Evolutionary conservation across 2,888 invertebrate genomes (phyloP).

Genomic region (Drosophila pseudotakahashii): DNA sequence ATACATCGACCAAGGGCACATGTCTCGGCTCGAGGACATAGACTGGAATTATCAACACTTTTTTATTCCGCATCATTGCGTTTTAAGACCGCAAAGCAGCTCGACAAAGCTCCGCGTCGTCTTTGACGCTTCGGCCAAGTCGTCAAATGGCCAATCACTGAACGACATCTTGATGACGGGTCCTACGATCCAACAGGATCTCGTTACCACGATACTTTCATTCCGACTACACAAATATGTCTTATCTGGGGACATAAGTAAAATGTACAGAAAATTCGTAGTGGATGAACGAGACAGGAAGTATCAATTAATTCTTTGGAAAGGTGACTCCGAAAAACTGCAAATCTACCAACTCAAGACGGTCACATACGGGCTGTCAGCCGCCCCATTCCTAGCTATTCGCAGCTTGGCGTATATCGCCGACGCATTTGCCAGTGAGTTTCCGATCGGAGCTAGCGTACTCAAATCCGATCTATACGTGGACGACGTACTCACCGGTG

Average conservation of each 20-base stretch:
- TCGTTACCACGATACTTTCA: background rate
- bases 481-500: background rate
- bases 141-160: background rate
- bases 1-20: background rate
- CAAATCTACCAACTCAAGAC: background rate
- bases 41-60: too few relatives aligned
- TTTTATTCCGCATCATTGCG: background rate
- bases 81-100: background rate
- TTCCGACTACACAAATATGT: too few relatives aligned
- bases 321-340: too few relatives aligned
- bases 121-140: background rate
- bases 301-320: too few relatives aligned
- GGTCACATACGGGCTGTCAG: background rate
- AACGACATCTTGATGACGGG: slow-evolving; percentile 2
- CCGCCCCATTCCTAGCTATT: background rate
- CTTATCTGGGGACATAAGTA: too few relatives aligned
- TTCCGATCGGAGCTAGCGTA: background rate
- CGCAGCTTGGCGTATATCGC: background rate
- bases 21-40: background rate
- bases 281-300: too few relatives aligned
- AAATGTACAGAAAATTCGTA: too few relatives aligned
- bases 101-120: background rate
- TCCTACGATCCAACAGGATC: slow-evolving; percentile 2
- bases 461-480: background rate
- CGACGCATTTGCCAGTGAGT: background rate